Evolutionary conservation across 2,888 invertebrate species (phyloP).

Genomic region (Coleophora deauratella): DNA sequence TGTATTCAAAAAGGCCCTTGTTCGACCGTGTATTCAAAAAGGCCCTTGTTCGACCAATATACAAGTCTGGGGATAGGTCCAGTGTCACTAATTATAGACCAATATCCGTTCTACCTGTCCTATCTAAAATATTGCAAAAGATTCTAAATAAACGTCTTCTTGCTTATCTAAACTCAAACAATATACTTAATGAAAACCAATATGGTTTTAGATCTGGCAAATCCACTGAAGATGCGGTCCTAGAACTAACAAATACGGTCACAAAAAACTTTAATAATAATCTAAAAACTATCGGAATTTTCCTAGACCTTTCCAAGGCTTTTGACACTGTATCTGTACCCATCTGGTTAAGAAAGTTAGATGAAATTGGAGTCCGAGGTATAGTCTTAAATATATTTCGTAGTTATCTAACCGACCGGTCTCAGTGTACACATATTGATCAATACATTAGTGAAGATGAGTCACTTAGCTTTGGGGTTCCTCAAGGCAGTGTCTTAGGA

Average conservation of each 20-base stretch:
- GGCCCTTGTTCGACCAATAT: too few species aligned
- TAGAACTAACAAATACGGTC: not conserved
- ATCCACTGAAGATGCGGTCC: constrained; percentile 4
- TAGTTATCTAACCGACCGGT: too few species aligned
- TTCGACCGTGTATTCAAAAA: too few species aligned
- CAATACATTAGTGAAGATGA: too few species aligned
- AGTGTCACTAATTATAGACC: not conserved
- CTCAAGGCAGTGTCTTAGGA: constrained; percentile 2
- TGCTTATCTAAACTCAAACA: not conserved
- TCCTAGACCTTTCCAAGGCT: constrained; percentile 1
- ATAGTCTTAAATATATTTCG: not conserved
- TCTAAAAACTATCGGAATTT: constrained; percentile 1
- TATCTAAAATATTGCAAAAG: constrained; percentile 2
- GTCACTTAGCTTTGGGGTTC: too few species aligned
- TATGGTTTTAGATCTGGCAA: constrained; percentile 3
- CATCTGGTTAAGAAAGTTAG: constrained; percentile 4
- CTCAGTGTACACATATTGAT: too few species aligned
- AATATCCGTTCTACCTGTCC: not conserved
- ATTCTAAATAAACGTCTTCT: not conserved
- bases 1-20: too few species aligned
- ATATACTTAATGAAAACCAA: not conserved
- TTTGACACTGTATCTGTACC: constrained; percentile 7
- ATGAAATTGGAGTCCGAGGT: constrained; percentile 8
- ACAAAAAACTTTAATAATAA: constrained; percentile 1
- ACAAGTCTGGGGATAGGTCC: not conserved